Percentiles rank a stretch among this genome's conserved stretches.
These are phyloP conservation scores for Apis laboriosa DNA, from an alignment of 1,140 invertebrate genomes.

Conservation along the genomic window DNA sequence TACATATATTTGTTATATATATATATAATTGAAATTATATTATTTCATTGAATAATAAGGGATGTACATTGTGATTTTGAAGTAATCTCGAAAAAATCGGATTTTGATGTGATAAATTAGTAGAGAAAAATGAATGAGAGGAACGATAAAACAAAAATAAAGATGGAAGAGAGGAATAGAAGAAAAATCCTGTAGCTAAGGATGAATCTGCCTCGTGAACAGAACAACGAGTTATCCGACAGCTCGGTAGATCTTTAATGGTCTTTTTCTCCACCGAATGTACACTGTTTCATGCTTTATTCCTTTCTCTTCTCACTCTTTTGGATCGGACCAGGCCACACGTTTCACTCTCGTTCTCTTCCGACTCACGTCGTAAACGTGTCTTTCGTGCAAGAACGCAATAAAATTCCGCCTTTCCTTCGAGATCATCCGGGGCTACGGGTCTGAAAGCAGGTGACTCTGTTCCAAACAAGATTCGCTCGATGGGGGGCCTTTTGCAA, in stretches of 20 bases:
- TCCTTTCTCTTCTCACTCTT: constrained; percentile 26
- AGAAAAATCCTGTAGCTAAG: constrained; percentile 44
- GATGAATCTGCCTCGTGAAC: constrained; percentile 51
- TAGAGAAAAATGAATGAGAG: constrained; percentile 25
- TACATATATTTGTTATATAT: too few species aligned
- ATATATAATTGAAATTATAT: too few species aligned
- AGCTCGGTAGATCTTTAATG: constrained; percentile 63
- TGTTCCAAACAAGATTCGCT: constrained; percentile 62
- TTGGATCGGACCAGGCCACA: constrained; percentile 6
- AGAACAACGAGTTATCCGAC: constrained; percentile 50
- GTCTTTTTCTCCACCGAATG: constrained; percentile 55
- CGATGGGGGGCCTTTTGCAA: constrained; percentile 61
- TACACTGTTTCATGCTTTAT: constrained; percentile 62
- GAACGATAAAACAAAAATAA: neutral
- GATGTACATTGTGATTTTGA: neutral
- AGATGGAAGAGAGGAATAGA: constrained; percentile 25
- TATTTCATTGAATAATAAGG: too few species aligned
- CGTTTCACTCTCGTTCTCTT: constrained; percentile 61
- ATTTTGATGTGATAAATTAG: constrained; percentile 19
- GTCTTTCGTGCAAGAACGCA: constrained; percentile 47
- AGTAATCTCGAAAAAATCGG: constrained; percentile 12
- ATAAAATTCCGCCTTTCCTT: constrained; percentile 47
- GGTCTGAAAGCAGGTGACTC: constrained; percentile 68
- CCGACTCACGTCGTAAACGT: constrained; percentile 55
- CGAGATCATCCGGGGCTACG: constrained; percentile 47